Conservation (phyloP, 2,797 vertebrate species). For the Schizopygopsis malacanthus region DNA sequence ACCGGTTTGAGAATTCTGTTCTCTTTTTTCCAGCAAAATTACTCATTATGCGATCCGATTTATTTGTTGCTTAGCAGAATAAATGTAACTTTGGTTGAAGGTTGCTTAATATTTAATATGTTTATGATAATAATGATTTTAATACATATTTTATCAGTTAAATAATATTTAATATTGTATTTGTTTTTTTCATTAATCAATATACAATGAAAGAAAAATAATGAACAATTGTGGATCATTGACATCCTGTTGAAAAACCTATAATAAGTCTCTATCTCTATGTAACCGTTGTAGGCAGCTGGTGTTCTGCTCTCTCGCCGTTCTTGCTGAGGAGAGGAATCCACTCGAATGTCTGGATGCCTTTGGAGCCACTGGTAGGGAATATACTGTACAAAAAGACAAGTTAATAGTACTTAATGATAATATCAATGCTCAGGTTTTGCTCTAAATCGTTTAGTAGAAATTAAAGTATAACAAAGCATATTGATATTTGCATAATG, state of each 20-base stretch:
- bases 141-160: background rate
- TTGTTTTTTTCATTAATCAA: background rate
- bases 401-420: background rate
- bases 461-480: background rate
- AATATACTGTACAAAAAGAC: background rate
- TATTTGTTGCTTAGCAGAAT: background rate
- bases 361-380: constrained; percentile 93
- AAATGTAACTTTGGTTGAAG: background rate
- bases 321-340: constrained; percentile 87
- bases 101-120: background rate
- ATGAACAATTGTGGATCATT: background rate
- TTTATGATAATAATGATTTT: background rate
- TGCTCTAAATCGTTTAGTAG: background rate
- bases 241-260: background rate
- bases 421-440: background rate
- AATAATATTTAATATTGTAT: background rate
- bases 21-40: background rate
- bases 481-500: background rate
- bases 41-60: no score
- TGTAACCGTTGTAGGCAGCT: constrained; percentile 83
- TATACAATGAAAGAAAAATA: background rate
- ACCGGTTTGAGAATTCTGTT: constrained; percentile 77
- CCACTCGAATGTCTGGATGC: constrained; percentile 95
- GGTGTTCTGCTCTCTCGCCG: constrained; percentile 90
- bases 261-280: background rate